Evolutionary conservation across 2,797 vertebrate genomes (phyloP), one percentile per base, ranked within the genome.

Genomic region (Chelidonichthys spinosus): DNA sequence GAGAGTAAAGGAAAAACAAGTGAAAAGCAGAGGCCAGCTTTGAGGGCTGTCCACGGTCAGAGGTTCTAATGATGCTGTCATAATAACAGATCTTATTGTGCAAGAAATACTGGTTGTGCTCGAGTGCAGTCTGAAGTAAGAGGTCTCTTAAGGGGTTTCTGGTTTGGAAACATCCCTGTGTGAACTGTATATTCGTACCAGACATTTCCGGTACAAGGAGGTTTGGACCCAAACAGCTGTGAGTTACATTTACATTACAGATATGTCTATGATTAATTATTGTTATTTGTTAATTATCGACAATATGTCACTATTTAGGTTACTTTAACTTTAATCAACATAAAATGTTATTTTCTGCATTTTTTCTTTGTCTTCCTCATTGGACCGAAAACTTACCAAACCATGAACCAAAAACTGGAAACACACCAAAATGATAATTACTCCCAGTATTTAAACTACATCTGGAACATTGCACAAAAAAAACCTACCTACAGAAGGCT

Each of bases 21-120:
- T 52, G 46, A 55, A 85, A 66, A 67, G 36, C 49, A 72, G 39
- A 52, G 47, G 49, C 36, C 61, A 60, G 75, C 43, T 64, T 66
- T 69, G 66, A 72, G 83, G 79, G 76, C 55, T 43, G 80, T 72
- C 81, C 60, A 1, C 65, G 75, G 76, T 60, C 40, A 81, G 74
- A 79, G 72, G 42, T 81, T 79, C 78, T 84, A 86, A 86, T 84
- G 84, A 81, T 82, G 72, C 69, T 17, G 70, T 87, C 85, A 88
- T 72, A 66, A 62, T 81, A 86, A 85, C 69, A 87, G 74, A 85
- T 66, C 61, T 59, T 52, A 69, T 49, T 73, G 74, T 71, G 60
- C 56, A 60, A 18, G 53, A 73, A 78, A 40, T 42, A 55, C 68
- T 72, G 55, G 63, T 59, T 82, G 60, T 75, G 59, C 72, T 79